Percentiles rank a stretch among this genome's conserved stretches.
These are phyloP conservation scores for Chlorodrepanis virens DNA, from an alignment of 2,113 vertebrate genomes.

Conservation along the genomic window DNA sequence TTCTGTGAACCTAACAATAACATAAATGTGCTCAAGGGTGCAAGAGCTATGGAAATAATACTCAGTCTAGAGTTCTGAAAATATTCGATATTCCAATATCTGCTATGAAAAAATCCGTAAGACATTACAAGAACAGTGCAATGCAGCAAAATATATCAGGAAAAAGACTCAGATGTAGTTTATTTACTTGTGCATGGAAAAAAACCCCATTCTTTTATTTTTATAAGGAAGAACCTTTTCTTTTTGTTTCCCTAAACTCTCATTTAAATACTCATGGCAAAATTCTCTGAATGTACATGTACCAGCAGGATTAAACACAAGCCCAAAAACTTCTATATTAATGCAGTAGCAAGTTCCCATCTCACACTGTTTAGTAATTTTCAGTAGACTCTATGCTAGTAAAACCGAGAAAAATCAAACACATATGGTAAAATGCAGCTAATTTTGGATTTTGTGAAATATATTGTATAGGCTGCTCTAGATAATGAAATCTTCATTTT, in stretches of 20 bases:
- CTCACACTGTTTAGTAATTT: not conserved
- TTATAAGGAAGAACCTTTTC: not conserved
- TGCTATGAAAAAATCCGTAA: not conserved
- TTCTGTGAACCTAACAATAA: slow-evolving; percentile 15
- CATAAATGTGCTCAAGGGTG: not conserved
- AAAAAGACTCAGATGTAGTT: not conserved
- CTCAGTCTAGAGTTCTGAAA: not conserved
- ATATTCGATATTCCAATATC: not conserved
- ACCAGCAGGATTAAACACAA: not conserved
- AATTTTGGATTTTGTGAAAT: not conserved
- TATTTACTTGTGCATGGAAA: not conserved
- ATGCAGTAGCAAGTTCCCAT: not conserved
- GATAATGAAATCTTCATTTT: not conserved
- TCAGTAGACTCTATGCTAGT: not conserved
- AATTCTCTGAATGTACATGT: not conserved
- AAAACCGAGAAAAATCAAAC: not conserved
- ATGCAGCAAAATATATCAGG: not conserved
- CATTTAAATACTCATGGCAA: not conserved
- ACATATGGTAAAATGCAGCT: not conserved
- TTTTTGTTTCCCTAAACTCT: not conserved
- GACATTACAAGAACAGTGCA: not conserved
- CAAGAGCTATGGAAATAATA: slow-evolving; percentile 3
- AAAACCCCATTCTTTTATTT: not conserved
- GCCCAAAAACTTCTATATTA: not conserved
- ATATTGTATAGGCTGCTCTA: not conserved